Evolutionary conservation across 2,888 invertebrate species (phyloP).

Genomic region (Cantharis lateralis): DNA sequence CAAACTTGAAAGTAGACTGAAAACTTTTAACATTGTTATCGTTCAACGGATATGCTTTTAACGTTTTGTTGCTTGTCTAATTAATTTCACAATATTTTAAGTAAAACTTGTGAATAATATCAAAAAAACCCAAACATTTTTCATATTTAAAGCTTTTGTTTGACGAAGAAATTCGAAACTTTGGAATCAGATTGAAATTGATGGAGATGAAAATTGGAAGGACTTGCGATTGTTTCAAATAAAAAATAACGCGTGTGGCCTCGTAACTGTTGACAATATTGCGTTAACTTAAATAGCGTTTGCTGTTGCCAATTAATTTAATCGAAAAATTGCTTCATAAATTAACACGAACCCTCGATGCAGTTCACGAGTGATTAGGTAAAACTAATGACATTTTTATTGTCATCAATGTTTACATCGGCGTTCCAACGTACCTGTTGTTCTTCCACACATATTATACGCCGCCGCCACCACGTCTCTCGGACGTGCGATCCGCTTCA

Average conservation of each 20-base stretch:
- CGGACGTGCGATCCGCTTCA: background rate
- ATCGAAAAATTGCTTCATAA: background rate
- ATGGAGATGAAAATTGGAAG: background rate
- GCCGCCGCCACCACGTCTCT: background rate
- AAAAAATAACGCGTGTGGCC: background rate
- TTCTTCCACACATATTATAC: background rate
- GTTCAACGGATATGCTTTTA: background rate
- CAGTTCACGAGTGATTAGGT: background rate
- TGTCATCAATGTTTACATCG: background rate
- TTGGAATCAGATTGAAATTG: background rate
- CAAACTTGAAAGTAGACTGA: background rate
- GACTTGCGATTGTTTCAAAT: too few species aligned
- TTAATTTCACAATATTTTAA: background rate
- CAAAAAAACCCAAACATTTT: background rate
- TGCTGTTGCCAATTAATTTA: background rate
- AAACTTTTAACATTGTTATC: background rate
- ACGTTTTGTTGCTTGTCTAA: background rate
- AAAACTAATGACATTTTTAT: background rate
- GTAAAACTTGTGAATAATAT: background rate
- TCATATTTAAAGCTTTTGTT: background rate
- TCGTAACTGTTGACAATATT: background rate
- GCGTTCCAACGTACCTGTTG: background rate
- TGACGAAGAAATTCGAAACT: background rate
- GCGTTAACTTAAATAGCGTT: background rate
- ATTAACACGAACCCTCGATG: background rate